phyloP scores from a whole-genome alignment of 1,140 invertebrate genomes.

The Zaprionus vittiger region DNA sequence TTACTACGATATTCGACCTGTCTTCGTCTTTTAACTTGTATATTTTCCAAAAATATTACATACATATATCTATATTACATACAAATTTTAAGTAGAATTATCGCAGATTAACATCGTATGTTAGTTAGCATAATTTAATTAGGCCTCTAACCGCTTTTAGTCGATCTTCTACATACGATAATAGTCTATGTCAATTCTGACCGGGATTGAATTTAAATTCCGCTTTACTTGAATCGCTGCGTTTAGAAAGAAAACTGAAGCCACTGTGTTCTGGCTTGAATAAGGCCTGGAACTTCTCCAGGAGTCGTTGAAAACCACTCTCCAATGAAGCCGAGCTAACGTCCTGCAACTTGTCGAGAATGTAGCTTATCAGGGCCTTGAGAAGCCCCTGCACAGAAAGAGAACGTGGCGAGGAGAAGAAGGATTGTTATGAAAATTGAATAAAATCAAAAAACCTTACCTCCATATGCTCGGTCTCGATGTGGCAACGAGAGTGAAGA shows the following conservation, averaged over 20 bases:
- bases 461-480: slow-evolving; percentile 18
- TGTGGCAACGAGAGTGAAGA: slow-evolving; percentile 35
- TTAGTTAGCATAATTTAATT: background rate
- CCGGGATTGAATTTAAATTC: background rate
- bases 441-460: slow-evolving; percentile 17
- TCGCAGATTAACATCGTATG: background rate
- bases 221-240: background rate
- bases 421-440: background rate
- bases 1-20: no score
- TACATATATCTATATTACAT: background rate
- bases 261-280: slow-evolving; percentile 1
- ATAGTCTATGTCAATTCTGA: background rate
- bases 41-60: background rate
- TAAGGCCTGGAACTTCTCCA: slow-evolving; percentile 45
- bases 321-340: slow-evolving; percentile 55
- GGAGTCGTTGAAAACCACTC: slow-evolving; percentile 45
- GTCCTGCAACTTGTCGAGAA: slow-evolving; percentile 42
- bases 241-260: background rate
- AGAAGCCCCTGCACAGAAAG: slow-evolving; percentile 39
- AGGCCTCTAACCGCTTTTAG: no score
- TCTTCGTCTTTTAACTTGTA: no score
- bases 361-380: slow-evolving; percentile 35
- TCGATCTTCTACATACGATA: background rate
- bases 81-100: background rate
- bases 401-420: background rate